Base-by-base conservation (phyloP, 2,888 invertebrate genomes). In the Sturmia bella region DNA sequence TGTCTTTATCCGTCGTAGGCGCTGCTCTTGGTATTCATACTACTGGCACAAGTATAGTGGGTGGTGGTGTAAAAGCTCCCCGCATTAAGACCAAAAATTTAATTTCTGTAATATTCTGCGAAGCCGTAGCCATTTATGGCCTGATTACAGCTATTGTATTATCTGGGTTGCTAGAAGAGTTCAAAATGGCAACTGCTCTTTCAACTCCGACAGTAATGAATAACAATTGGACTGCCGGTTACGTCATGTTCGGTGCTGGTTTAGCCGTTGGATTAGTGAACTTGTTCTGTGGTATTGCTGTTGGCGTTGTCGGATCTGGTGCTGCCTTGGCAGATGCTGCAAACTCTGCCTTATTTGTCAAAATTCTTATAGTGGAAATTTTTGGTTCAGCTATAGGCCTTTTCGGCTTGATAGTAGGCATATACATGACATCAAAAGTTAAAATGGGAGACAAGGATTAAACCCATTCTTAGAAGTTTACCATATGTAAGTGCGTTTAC, bases 101-200 rank as follows among this genome's bases (percentile, higher is more conserved):
- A 89, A 98, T 99, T 90, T 99, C 99, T 66, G 98, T 99, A 87
- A 99, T 99, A 91, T 99, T 99, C 93, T 99, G 99, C 91, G 99
- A 99, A 92, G 99, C 99, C 85, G 99, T 99, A 3, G 99, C 99
- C 84, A 99, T 99, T 92, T 99, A 99, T 91, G 99, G 99, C 32
- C 93, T 99, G 84, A 99, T 99, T 88, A 98, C 99, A 87, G 99
- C 99, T 57, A 99, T 99, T 89, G 98, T 99, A 45, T 93, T 99
- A 80, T 96, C 97, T 50, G 97, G 97, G 85, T 94, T 95, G 90
- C 92, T 97, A 86, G 95, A 94, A 84, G 91, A 92, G 87, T 91
- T 90, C 83, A 85, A 87, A 50, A 87, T 89, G 85, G 85, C 86
- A 13, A 83, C 84, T 4, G 89, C 89, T 24, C 83, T 87, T 4